These are phyloP conservation scores for Gryon sp. DNA, from an alignment of 1,140 invertebrate genomes.

Conservation along the genomic window DNA sequence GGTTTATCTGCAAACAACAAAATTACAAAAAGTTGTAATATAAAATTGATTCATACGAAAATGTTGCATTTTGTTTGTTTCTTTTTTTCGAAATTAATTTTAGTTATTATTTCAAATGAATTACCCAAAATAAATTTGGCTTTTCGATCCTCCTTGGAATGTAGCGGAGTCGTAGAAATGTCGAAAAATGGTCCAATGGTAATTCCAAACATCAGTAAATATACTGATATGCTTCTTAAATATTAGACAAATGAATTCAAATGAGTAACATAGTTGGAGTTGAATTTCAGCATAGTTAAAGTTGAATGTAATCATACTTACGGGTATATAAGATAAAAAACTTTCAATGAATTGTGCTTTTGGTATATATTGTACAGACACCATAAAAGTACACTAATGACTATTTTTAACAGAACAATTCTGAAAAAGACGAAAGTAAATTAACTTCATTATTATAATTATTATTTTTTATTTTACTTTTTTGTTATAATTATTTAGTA, in stretches of 20 bases:
- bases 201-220: conserved; percentile 91
- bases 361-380: conserved; percentile 87
- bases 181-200: conserved; percentile 86
- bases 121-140: conserved; percentile 73
- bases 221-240: conserved; percentile 88
- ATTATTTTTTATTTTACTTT: too few species aligned
- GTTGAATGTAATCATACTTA: conserved; percentile 84
- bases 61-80: conserved; percentile 2
- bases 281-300: too few species aligned
- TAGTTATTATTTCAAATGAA: background rate
- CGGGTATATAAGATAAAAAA: conserved; percentile 93
- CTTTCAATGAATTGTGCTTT: conserved; percentile 86
- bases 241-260: conserved; percentile 69
- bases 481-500: too few species aligned
- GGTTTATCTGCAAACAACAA: conserved; percentile 76
- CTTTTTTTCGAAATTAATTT: background rate
- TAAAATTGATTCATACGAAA: background rate
- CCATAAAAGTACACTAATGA: conserved; percentile 81
- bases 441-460: too few species aligned
- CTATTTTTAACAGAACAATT: conserved; percentile 79
- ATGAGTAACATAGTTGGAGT: background rate
- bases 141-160: conserved; percentile 74
- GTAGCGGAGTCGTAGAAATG: conserved; percentile 77
- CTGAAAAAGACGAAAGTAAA: conserved; percentile 70
- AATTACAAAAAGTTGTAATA: conserved; percentile 1